Conservation (phyloP, 1,140 invertebrate genomes). For the Tetramorium alpestre region DNA sequence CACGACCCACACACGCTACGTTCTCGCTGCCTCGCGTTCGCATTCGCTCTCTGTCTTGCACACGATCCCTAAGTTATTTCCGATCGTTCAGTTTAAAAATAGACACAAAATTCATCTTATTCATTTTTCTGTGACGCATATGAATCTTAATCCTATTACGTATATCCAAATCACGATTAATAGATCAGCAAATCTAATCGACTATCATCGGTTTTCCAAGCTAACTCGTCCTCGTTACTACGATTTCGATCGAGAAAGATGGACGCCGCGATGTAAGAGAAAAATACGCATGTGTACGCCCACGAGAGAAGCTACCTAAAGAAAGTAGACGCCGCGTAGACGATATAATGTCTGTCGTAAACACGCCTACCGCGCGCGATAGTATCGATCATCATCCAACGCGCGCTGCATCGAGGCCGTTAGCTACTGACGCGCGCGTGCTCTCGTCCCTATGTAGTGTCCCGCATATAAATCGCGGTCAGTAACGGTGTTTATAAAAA, state of each 20-base stretch:
- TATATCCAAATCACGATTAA: slow-evolving; percentile 85
- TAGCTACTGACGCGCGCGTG: slow-evolving; percentile 34
- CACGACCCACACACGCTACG: slow-evolving; percentile 25
- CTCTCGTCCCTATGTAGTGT: neutral
- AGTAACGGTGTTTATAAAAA: neutral
- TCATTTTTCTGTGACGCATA: slow-evolving; percentile 76
- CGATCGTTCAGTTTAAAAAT: slow-evolving; percentile 82
- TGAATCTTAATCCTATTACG: slow-evolving; percentile 84
- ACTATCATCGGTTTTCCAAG: neutral
- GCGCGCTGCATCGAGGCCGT: slow-evolving; percentile 50
- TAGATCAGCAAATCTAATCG: slow-evolving; percentile 53
- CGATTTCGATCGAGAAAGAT: slow-evolving; percentile 31
- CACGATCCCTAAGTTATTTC: slow-evolving; percentile 60
- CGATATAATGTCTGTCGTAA: slow-evolving; percentile 66
- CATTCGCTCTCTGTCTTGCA: slow-evolving; percentile 42
- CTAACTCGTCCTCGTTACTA: neutral
- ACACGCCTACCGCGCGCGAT: slow-evolving; percentile 58
- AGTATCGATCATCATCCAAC: slow-evolving; percentile 60
- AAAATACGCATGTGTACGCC: slow-evolving; percentile 19
- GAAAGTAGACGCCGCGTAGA: slow-evolving; percentile 59
- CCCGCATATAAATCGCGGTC: slow-evolving; percentile 30
- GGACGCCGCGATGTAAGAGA: slow-evolving; percentile 4
- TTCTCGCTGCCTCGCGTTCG: slow-evolving; percentile 27
- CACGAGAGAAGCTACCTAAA: slow-evolving; percentile 33
- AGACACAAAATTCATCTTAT: slow-evolving; percentile 82